Percentiles rank a stretch among this genome's conserved stretches.
These are phyloP conservation scores for Podarcis siculus DNA, from an alignment of 2,797 vertebrate genomes.

Conservation along the genomic window DNA sequence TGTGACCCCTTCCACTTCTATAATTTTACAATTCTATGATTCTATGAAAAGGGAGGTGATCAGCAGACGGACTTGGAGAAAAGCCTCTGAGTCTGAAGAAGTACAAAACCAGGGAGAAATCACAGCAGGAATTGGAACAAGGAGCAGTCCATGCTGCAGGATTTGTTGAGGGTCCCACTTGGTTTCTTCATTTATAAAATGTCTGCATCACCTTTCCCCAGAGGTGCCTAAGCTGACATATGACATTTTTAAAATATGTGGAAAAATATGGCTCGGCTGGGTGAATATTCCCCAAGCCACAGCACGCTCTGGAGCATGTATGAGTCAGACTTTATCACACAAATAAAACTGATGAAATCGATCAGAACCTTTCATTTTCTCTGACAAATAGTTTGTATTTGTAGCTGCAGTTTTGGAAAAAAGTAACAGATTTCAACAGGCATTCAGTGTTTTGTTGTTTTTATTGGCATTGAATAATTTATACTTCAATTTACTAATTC, in stretches of 20 bases:
- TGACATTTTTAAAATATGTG: neutral
- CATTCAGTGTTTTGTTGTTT: neutral
- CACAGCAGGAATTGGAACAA: too few relatives aligned
- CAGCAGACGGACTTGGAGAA: neutral
- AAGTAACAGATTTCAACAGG: neutral
- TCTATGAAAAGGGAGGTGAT: neutral
- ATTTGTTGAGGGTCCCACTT: too few relatives aligned
- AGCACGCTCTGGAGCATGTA: neutral
- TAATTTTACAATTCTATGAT: too few relatives aligned
- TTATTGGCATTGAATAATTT: constrained; percentile 32
- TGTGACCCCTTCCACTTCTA: too few relatives aligned
- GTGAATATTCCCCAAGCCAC: neutral
- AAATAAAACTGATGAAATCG: neutral
- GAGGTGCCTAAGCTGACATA: neutral
- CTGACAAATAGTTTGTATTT: constrained; percentile 22
- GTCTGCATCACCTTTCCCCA: neutral
- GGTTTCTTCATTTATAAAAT: neutral
- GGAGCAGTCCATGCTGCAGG: neutral
- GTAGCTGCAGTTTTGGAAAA: neutral
- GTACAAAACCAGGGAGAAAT: neutral
- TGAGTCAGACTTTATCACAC: neutral
- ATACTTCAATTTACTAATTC: constrained; percentile 20
- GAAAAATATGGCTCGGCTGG: neutral
- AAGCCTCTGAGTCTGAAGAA: neutral
- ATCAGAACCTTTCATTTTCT: constrained; percentile 29